Conservation (phyloP, 2,797 vertebrate genomes). For the Limosa lapponica region DNA sequence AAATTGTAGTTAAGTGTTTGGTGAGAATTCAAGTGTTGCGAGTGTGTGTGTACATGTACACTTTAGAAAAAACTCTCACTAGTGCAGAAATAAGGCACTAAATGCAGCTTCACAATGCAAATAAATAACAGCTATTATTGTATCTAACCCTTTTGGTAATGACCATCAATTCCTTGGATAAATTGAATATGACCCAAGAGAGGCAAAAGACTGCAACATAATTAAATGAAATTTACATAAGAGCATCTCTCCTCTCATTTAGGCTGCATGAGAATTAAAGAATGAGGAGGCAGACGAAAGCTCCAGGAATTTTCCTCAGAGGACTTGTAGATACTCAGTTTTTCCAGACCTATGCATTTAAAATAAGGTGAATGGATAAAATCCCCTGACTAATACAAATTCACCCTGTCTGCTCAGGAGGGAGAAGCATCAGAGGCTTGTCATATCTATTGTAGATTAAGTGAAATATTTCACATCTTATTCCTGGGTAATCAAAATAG, state of each 20-base stretch:
- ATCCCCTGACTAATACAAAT: constrained; percentile 30
- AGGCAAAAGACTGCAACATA: not conserved
- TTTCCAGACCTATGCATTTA: constrained; percentile 13
- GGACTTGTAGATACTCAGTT: not conserved
- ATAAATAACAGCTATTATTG: not conserved
- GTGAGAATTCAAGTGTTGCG: not conserved
- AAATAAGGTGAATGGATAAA: constrained; percentile 2
- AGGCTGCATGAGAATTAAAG: not conserved
- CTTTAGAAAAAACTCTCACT: not conserved
- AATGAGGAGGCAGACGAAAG: not conserved
- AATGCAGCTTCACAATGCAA: not conserved
- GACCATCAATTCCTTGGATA: not conserved
- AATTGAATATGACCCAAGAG: not conserved
- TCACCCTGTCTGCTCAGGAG: not conserved
- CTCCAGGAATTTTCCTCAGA: not conserved
- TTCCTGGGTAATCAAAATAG: constrained; percentile 20
- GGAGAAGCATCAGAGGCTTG: not conserved
- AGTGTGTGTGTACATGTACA: not conserved
- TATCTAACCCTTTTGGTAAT: not conserved
- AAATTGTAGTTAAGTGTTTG: not conserved
- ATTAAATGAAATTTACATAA: not conserved
- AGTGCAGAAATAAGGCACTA: not conserved
- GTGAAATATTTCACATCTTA: constrained; percentile 18
- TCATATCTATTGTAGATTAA: not conserved
- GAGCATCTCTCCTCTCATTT: not conserved